Conservation (phyloP, 1,140 invertebrate species). For the Ladona fulva region DNA sequence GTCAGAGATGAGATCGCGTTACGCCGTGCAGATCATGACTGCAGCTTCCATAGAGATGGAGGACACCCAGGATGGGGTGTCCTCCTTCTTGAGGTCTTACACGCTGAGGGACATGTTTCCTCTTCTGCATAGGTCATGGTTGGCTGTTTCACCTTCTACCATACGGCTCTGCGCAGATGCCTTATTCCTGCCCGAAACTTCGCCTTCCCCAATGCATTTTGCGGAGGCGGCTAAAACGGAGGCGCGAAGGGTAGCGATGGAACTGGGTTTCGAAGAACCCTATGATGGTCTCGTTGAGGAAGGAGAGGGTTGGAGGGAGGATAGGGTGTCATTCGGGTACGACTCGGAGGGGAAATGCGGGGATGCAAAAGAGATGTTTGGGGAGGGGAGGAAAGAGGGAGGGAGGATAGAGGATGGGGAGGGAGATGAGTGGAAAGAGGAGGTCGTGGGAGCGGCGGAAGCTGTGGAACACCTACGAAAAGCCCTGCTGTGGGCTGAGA, state of each 20-base stretch:
- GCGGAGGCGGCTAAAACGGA: not conserved
- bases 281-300: slow-evolving; percentile 26
- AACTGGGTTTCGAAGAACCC: slow-evolving; percentile 22
- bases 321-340: slow-evolving; percentile 22
- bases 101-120: slow-evolving; percentile 43
- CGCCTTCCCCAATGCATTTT: not conserved
- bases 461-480: slow-evolving; percentile 36
- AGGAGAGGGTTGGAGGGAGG: slow-evolving; percentile 21
- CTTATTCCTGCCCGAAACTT: not conserved
- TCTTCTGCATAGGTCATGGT: slow-evolving; percentile 41
- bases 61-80: slow-evolving; percentile 24
- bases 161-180: slow-evolving; percentile 36
- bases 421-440: slow-evolving; percentile 22
- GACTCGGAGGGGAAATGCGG: not conserved
- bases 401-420: slow-evolving; percentile 25
- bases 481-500: slow-evolving; percentile 44
- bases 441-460: slow-evolving; percentile 29
- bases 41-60: slow-evolving; percentile 20
- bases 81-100: slow-evolving; percentile 33
- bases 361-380: slow-evolving; percentile 9
- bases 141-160: slow-evolving; percentile 38
- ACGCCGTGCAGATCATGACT: slow-evolving; percentile 32
- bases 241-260: not conserved
- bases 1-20: slow-evolving; percentile 35
- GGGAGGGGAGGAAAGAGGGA: slow-evolving; percentile 19